Evolutionary conservation across 2,113 vertebrate genomes (phyloP), one percentile per base, ranked within the genome.

Genomic region (Limnothrissa miodon): DNA sequence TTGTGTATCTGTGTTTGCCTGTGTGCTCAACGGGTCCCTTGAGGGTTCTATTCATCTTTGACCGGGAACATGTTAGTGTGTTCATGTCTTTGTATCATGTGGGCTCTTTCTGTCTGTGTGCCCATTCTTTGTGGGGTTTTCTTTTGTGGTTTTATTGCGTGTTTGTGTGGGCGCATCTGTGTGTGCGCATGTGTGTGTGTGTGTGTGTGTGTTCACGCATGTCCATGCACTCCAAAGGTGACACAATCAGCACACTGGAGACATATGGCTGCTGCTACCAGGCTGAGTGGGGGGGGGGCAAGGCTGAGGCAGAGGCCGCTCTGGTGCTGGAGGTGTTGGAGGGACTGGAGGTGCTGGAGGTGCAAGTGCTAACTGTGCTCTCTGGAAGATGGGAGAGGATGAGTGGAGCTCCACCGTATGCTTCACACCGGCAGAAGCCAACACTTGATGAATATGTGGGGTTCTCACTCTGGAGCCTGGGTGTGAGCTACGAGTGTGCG

Each of bases 1-100:
- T 17, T 80, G 79, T 80, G 79, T 80, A 45, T 80, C 0, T 80
- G 79, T 80, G 79, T 44, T 45, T 80, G 45, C 46, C 11, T 44
- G 39, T 42, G 59, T 62, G 59, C 25, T 6, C n/a, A 11, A 8
- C 10, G 6, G 51, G 19, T 56, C 19, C 48, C 51, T 56, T 56
- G 51, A 56, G 51, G 21, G 51, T 4, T 19, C 19, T 56, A 21
- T 23, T 56, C 51, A n/a, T 56, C 51, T 56, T 0, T 56, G 51
- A 56, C 19, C 51, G 21, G 19, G 51, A 23, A 5, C 51, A 56
- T 56, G 6, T 21, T 23, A 23, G 51, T 56, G 51, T 56, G 19
- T 56, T 21, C 5, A 21, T 1, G 4, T 19, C 51, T 56, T 56
- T 56, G 51, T 56, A 19, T 23, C 51, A 56, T 15, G 46, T 48